These are phyloP conservation scores for Orchesella cincta DNA, from an alignment of 1,140 invertebrate species.

Conservation along the genomic window DNA sequence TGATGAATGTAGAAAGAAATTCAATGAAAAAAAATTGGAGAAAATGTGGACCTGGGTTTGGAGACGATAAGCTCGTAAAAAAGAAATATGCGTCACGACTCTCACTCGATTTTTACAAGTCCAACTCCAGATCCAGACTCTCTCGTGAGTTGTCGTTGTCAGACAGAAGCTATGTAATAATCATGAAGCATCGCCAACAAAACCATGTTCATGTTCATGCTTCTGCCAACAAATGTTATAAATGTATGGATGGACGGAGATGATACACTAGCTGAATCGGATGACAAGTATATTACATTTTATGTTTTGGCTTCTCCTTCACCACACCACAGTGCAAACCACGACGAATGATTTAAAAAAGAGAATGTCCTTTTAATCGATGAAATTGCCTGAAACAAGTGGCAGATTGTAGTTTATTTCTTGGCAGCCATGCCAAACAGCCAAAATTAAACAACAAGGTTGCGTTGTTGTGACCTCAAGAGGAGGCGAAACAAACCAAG, in stretches of 20 bases:
- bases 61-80: not conserved
- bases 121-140: not conserved
- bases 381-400: slow-evolving; percentile 22
- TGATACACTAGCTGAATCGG: not conserved
- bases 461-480: too few relatives aligned
- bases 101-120: not conserved
- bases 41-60: too few relatives aligned
- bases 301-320: not conserved
- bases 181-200: not conserved
- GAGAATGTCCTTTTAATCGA: slow-evolving; percentile 17
- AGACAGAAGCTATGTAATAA: slow-evolving; percentile 21
- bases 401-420: too few relatives aligned
- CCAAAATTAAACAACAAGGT: too few relatives aligned
- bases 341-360: too few relatives aligned
- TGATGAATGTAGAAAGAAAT: not conserved
- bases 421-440: too few relatives aligned
- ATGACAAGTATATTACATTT: not conserved
- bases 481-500: too few relatives aligned
- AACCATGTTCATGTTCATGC: too few relatives aligned
- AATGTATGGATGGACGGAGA: not conserved
- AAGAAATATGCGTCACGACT: not conserved
- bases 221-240: too few relatives aligned
- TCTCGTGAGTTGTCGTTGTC: not conserved
- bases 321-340: too few relatives aligned
- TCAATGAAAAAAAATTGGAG: not conserved